phyloP scores from a whole-genome alignment of 2,888 invertebrate species.

The Synanthedon andrenaeformis region DNA sequence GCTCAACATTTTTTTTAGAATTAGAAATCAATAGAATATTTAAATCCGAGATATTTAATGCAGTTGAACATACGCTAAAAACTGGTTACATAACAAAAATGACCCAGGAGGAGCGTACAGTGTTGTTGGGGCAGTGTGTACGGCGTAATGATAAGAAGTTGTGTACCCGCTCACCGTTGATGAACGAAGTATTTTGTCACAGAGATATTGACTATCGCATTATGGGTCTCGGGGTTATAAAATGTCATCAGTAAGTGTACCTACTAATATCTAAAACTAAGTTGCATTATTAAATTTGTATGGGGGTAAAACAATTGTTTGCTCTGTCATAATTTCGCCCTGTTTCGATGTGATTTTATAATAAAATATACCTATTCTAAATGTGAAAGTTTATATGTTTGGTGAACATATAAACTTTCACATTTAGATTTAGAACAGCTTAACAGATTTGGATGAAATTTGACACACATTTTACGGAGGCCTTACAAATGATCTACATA shows the following conservation, averaged over 20 bases:
- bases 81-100: conserved; percentile 46
- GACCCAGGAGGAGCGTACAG: conserved; percentile 58
- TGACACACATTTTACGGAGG: too few relatives aligned
- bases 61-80: conserved; percentile 55
- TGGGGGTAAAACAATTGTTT: not conserved
- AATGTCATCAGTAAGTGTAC: conserved; percentile 32
- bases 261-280: not conserved
- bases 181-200: conserved; percentile 70
- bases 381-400: too few relatives aligned
- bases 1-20: conserved; percentile 40
- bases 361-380: too few relatives aligned
- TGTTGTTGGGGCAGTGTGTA: conserved; percentile 66
- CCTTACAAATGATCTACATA: too few relatives aligned
- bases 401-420: too few relatives aligned
- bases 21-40: conserved; percentile 72
- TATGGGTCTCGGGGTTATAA: conserved; percentile 65
- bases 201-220: conserved; percentile 70
- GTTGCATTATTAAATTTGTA: conserved; percentile 1
- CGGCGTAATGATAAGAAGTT: conserved; percentile 64
- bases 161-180: conserved; percentile 68
- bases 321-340: not conserved
- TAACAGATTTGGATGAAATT: too few relatives aligned
- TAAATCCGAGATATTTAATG: conserved; percentile 72
- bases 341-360: too few relatives aligned
- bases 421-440: too few relatives aligned